Base-by-base conservation (phyloP, 2,113 vertebrate genomes). In the Leiothrix lutea region DNA sequence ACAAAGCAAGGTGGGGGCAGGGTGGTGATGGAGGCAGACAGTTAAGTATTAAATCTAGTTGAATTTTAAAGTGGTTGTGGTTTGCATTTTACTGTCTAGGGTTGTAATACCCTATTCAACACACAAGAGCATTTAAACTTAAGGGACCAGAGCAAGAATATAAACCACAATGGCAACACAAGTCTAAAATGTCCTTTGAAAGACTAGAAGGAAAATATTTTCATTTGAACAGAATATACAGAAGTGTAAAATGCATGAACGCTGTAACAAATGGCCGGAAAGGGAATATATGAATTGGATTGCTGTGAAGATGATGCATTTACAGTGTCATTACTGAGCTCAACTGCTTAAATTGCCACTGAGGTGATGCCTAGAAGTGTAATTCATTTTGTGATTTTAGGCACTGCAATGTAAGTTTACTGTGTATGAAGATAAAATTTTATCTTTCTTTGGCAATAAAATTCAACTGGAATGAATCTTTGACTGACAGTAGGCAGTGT, bases 351-450 rank as follows among this genome's bases (percentile, higher is more conserved):
- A 90, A 95, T 75, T 92, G 85, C 35, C 87, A 88, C 74, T 69
- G 47, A 94, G 88, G 88, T 94, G 71, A 88, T 92, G 58, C 53
- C 45, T 86, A 57, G 90, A 77, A 86, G 42, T 93, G 85, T 88
- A 93, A 96, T 90, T 90, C 75, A 83, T 92, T 95, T 92, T 77
- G 67, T 47, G 67, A 47, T 73, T 96, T 94, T 88, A 83, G 79
- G 79, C 47, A 70, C 44, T 2, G 11, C 50, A 42, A n/a, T 92
- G 88, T 92, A 71, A 90, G 71, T 93, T 94, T 88, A 88, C 62
- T 61, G 74, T 66, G 50, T 71, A 73, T 80, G 82, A 92, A 88
- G 88, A 90, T 83, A 96, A 95, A 93, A 88, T 95, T 82, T 90
- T 88, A 90, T 95, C 54, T 86, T 79, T 89, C 29, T 89, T 64